Percentiles rank a stretch among this genome's conserved stretches.
Evolutionary conservation across 2,113 vertebrate genomes (phyloP).

Genomic region (Reinhardtius hippoglossoides): DNA sequence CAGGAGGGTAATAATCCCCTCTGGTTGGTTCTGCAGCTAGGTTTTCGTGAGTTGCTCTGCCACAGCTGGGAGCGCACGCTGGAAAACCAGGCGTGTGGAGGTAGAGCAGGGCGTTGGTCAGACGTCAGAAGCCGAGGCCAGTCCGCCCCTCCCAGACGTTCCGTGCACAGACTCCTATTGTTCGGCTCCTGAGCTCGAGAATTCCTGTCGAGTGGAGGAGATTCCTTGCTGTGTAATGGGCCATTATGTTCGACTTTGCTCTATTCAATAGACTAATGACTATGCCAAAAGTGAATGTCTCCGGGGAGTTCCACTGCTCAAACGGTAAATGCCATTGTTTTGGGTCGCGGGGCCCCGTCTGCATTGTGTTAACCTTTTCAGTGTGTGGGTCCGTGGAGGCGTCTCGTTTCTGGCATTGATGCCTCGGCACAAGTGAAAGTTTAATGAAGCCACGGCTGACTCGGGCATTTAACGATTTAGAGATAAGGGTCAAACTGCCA

Average conservation of each 20-base stretch:
- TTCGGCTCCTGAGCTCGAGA: slow-evolving; percentile 62
- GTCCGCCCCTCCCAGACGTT: slow-evolving; percentile 60
- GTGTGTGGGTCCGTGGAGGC: not conserved
- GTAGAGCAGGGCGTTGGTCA: slow-evolving; percentile 45
- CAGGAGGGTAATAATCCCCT: slow-evolving; percentile 28
- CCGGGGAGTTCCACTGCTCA: slow-evolving; percentile 65
- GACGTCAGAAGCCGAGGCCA: slow-evolving; percentile 66
- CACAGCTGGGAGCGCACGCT: slow-evolving; percentile 32
- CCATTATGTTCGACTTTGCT: slow-evolving; percentile 74
- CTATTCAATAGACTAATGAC: slow-evolving; percentile 78
- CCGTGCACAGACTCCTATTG: slow-evolving; percentile 69
- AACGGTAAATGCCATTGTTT: slow-evolving; percentile 68
- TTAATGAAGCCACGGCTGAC: not conserved
- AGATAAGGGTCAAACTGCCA: slow-evolving; percentile 18
- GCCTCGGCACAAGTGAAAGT: not conserved
- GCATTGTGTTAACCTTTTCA: slow-evolving; percentile 37
- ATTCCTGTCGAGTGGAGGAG: slow-evolving; percentile 77
- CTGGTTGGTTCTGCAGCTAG: not conserved
- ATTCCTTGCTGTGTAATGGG: slow-evolving; percentile 76
- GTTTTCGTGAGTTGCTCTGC: slow-evolving; percentile 52
- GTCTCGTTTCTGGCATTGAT: not conserved
- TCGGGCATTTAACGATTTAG: not conserved
- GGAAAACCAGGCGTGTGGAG: slow-evolving; percentile 67
- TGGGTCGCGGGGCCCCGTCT: slow-evolving; percentile 12
- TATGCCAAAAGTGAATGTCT: slow-evolving; percentile 62